Percentiles rank a stretch among this genome's conserved stretches.
These are phyloP conservation scores for Chaetogeoica ovagalla DNA, from an alignment of 2,888 invertebrate species.

Conservation along the genomic window DNA sequence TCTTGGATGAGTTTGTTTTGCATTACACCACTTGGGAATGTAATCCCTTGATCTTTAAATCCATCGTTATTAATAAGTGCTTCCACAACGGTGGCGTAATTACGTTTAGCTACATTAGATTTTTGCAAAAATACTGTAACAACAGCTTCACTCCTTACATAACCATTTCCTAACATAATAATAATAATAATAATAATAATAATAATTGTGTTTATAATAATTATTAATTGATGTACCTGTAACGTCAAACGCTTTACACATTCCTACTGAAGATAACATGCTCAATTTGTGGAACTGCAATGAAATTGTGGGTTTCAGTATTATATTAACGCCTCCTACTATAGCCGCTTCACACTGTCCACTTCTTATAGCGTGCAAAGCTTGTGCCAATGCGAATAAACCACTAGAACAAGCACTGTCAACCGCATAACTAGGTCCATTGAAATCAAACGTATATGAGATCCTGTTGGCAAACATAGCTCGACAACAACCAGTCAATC, in stretches of 20 bases:
- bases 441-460: conserved; percentile 93
- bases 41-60: conserved; percentile 85
- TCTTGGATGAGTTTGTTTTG: conserved; percentile 81
- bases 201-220: background rate
- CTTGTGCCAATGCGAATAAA: conserved; percentile 86
- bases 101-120: conserved; percentile 72
- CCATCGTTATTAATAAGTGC: conserved; percentile 93
- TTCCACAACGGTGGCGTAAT: conserved; percentile 85
- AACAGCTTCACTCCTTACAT: conserved; percentile 87
- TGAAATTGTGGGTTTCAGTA: conserved; percentile 86
- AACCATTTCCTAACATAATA: conserved; percentile 70
- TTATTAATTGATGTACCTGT: conserved; percentile 64
- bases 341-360: conserved; percentile 94
- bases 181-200: background rate
- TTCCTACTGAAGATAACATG: conserved; percentile 87
- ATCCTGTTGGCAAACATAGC: conserved; percentile 97
- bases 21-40: conserved; percentile 79
- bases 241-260: conserved; percentile 93
- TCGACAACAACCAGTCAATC: conserved; percentile 88
- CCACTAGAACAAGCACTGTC: conserved; percentile 98
- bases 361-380: conserved; percentile 74
- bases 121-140: conserved; percentile 82
- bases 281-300: conserved; percentile 90
- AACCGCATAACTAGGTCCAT: conserved; percentile 91
- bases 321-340: conserved; percentile 87